These are phyloP conservation scores for Deroptyus accipitrinus DNA, from an alignment of 2,113 vertebrate species.

Conservation along the genomic window DNA sequence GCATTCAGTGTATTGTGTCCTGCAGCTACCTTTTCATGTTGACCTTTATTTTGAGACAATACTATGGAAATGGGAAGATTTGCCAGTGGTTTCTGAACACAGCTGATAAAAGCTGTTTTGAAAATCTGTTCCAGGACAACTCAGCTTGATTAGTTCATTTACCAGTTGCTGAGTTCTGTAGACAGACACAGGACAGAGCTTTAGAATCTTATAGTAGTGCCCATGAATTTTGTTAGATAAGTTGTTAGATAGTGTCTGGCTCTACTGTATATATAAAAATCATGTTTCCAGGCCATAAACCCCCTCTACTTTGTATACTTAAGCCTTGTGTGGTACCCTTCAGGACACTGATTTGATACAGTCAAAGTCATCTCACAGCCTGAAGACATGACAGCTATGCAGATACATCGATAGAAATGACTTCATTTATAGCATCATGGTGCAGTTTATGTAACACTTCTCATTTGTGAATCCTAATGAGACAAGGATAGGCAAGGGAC, in stretches of 20 bases:
- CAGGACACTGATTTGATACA: neutral
- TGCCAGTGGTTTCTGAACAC: neutral
- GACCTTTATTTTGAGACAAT: slow-evolving; percentile 6
- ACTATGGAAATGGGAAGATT: neutral
- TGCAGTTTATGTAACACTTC: neutral
- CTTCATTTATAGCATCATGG: rapidly evolving
- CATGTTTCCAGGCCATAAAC: neutral
- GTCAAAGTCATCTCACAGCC: neutral
- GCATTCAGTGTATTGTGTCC: neutral
- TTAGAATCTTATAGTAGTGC: neutral
- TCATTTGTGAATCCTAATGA: neutral
- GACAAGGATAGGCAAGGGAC: neutral
- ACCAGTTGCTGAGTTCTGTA: neutral
- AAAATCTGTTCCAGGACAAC: neutral
- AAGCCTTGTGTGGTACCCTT: neutral
- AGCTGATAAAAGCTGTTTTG: slow-evolving; percentile 24
- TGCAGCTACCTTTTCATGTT: neutral
- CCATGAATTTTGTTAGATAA: neutral
- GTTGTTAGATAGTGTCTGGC: neutral
- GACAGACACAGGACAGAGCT: neutral
- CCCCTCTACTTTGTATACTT: neutral
- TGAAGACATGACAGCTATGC: neutral
- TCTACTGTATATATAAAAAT: neutral
- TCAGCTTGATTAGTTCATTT: neutral
- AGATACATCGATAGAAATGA: neutral